A percentile compares a stretch with the other conserved stretches of the same genome.
Conservation (phyloP, 2,113 vertebrate genomes). For the Myotis lucifugus region DNA sequence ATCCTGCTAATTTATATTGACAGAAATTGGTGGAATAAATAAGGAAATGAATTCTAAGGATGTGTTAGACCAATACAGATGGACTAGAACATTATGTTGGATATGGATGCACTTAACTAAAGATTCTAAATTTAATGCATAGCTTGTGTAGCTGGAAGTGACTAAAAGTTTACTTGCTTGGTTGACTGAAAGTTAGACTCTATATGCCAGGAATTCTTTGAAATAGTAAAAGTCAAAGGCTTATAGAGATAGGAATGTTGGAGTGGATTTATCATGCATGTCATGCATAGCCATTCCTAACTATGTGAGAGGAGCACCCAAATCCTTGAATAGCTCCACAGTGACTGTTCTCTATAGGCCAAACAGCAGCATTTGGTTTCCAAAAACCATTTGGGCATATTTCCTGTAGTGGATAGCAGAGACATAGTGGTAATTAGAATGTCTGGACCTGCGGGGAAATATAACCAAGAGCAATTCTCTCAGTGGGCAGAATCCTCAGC, state of each 20-base stretch:
- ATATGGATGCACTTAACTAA: not conserved
- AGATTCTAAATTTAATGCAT: conserved; percentile 19
- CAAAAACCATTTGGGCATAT: not conserved
- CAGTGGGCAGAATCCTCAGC: not conserved
- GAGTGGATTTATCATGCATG: not conserved
- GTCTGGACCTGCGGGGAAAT: not conserved
- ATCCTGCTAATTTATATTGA: not conserved
- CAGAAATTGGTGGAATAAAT: not conserved
- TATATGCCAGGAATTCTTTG: conserved; percentile 7
- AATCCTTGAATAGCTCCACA: not conserved
- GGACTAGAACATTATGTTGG: not conserved
- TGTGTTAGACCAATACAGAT: not conserved
- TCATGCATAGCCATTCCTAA: not conserved
- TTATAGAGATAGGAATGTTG: not conserved
- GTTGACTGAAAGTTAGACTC: conserved; percentile 2
- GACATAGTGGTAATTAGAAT: not conserved
- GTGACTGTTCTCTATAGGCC: not conserved
- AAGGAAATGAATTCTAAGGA: not conserved
- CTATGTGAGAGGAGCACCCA: not conserved
- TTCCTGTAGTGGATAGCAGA: not conserved
- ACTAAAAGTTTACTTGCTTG: not conserved
- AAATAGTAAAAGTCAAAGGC: not conserved
- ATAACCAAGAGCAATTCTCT: not conserved
- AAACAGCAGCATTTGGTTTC: conserved; percentile 41
- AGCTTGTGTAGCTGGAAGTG: not conserved